Percentiles rank a stretch among this genome's conserved stretches.
Conservation (phyloP, 2,797 vertebrate species). For the Trematocara caparti region DNA sequence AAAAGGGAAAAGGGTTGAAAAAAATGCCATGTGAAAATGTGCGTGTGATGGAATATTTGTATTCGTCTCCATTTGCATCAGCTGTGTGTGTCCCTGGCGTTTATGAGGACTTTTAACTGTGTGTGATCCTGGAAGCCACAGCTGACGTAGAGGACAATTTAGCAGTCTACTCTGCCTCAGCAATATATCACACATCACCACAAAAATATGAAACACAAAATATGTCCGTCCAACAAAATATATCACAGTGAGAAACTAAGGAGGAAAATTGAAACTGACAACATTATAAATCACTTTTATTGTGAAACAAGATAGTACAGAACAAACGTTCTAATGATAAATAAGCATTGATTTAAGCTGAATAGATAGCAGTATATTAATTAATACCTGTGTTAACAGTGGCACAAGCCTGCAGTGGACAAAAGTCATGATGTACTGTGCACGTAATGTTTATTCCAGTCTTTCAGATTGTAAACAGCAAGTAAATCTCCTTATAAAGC, state of each 20-base stretch:
- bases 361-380: neutral
- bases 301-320: fast-evolving
- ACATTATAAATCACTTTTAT: neutral
- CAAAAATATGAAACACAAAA: slow-evolving; percentile 40
- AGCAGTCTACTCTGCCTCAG: slow-evolving; percentile 31
- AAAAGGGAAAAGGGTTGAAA: neutral
- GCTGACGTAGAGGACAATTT: slow-evolving; percentile 55
- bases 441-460: neutral
- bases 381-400: neutral
- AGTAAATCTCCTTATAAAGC: neutral
- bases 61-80: neutral
- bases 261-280: neutral
- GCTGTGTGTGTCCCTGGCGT: neutral
- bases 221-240: neutral
- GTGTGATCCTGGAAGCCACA: slow-evolving; percentile 52
- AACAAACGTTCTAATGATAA: neutral
- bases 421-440: neutral
- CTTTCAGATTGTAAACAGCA: neutral
- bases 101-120: slow-evolving; percentile 11
- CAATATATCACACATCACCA: slow-evolving; percentile 50
- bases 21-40: neutral
- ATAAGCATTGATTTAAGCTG: neutral
- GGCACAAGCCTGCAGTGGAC: neutral
- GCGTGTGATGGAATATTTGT: neutral
- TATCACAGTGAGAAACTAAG: neutral